Evolutionary conservation across 2,888 invertebrate species (phyloP), one percentile per base, ranked within the genome.

Genomic region (Drosophila nr. medialis): DNA sequence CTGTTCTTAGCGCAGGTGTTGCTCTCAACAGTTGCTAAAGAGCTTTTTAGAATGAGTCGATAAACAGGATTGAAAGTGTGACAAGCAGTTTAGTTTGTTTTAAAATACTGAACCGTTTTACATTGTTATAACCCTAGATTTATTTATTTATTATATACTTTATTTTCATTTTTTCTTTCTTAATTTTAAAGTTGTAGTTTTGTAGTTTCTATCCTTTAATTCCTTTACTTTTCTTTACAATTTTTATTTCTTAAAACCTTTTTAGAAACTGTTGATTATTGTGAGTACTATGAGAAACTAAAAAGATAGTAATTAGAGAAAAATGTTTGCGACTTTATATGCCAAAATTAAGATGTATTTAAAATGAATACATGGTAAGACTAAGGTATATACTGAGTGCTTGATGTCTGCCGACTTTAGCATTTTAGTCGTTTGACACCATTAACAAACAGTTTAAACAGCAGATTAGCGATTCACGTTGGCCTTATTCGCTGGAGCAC

Each of bases 391-490:
- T 6, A 34, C n/a, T 15, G 15, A 38, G 21, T 15, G 10, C 18
- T 8, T 51, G 42, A 49, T 40, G 34, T 1, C 32, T 42, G 53
- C 40, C 40, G 48, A 54, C 53, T 55, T 59, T 50, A 48, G 30
- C 29, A 42, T 42, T 36, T n/a, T 29, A 32, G 13, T 36, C 36
- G 21, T 11, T 50, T 51, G 67, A 48, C 53, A 54, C 42, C 50
- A 36, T 66, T 62, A 56, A 62, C 50, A 65, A 56, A 65, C 50
- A 65, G 36, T 38, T 27, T 40, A 13, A 27, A 3, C n/a, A 15
- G 38, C n/a, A 64, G 53, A 40, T 56, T 49, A 60, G 60, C 49
- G 79, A 40, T 73, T 64, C 60, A 59, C 54, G 42, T 51, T 50
- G 72, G 38, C 15, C 27, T 8, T 32, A 11, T 27, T 34, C 8